phyloP scores from a whole-genome alignment of 2,888 invertebrate species.

The Limenitis camilla region DNA sequence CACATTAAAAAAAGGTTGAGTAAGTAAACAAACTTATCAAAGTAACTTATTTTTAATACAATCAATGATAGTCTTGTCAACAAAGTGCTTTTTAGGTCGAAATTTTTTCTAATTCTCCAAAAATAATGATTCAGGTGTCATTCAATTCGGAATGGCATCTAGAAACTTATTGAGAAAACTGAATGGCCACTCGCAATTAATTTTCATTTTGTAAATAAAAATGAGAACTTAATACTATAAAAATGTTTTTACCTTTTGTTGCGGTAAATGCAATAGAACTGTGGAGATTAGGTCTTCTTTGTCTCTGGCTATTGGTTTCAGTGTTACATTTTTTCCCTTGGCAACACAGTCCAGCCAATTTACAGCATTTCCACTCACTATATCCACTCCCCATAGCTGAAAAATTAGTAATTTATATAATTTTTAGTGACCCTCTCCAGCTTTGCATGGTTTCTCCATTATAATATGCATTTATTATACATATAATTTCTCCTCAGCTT shows the following conservation, averaged over 20 bases:
- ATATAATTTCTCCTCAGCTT: too few species aligned
- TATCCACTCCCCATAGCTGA: constrained; percentile 68
- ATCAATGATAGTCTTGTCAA: background rate
- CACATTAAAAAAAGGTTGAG: too few species aligned
- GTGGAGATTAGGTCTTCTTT: constrained; percentile 62
- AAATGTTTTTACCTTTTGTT: constrained; percentile 43
- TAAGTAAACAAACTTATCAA: too few species aligned
- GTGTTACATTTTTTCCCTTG: constrained; percentile 58
- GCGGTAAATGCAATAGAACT: constrained; percentile 61
- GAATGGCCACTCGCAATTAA: too few species aligned
- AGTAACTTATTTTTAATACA: too few species aligned
- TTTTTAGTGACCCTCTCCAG: too few species aligned
- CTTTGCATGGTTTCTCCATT: too few species aligned
- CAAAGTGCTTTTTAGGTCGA: background rate
- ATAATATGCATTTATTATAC: too few species aligned
- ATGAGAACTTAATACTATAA: constrained; percentile 6
- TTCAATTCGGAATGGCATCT: too few species aligned
- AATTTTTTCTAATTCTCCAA: too few species aligned
- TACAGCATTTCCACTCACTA: constrained; percentile 69
- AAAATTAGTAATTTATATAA: constrained; percentile 22
- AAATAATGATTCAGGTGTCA: too few species aligned
- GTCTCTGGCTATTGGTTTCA: constrained; percentile 63
- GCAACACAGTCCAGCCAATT: constrained; percentile 76
- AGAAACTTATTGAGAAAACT: too few species aligned
- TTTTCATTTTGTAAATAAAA: background rate